Base-by-base conservation (phyloP, 2,888 invertebrate species). In the Drosophila paranaensis region DNA sequence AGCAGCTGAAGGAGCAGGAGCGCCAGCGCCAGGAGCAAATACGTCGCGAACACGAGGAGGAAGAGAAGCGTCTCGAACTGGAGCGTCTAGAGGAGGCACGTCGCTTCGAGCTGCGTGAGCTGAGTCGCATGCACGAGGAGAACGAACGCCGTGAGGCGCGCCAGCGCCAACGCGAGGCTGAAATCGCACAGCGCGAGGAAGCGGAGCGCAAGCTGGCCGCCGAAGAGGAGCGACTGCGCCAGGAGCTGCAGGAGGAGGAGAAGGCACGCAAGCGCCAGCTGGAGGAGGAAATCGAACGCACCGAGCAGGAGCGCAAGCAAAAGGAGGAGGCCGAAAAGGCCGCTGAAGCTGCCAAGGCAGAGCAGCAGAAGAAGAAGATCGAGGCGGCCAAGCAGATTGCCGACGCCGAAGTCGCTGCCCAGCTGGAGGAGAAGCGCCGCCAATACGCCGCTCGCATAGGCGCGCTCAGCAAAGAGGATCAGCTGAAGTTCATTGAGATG, bases 381-480 rank as follows among this genome's bases (percentile, higher is more conserved):
- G 78, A 83, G 20, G 69, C 71, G 35, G 82, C 85, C 46, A 89
- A 90, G 27, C 48, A 67, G 25, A 57, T 65, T 11, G 90, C 90
- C 62, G 84, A 91, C 35, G 80, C 80, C 9, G 54, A 79, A 30
- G 83, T 85, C 6, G 68, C 74, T 5, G 66, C 75, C 60, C 57
- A 71, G 16, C 62, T 85, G 51, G 82, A 77, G 33, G 83, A 88
- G 60, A 84, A 89, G 60, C 71, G 84, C 43, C 87, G 85, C 35
- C 80, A 85, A 11, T 86, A 92, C 16, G 85, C 89, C 14, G 78
- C 85, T 35, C 89, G 92, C 25, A 77, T 93, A 20, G 72, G 88
- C 11, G 79, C 81, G 0, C 81, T 93, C 9, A 82, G 88, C 45
- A 91, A 91, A 39, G 92, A 92, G 75, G 89, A 91, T 62, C 92